Percentiles rank a stretch among this genome's conserved stretches.
phyloP scores from a whole-genome alignment of 2,888 invertebrate species.

The Campaea margaritaria region DNA sequence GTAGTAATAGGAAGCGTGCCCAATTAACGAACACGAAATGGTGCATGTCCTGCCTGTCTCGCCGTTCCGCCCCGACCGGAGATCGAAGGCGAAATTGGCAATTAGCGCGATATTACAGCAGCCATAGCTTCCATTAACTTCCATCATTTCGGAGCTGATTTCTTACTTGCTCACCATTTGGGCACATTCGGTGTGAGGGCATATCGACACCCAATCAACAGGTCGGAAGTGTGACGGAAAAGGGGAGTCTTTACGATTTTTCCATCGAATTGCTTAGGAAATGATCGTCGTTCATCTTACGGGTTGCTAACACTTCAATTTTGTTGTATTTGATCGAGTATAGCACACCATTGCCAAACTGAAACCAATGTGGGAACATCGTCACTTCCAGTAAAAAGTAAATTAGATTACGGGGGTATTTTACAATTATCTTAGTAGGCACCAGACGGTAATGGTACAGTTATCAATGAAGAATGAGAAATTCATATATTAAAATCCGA shows the following conservation, averaged over 20 bases:
- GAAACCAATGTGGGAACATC: slow-evolving; percentile 19
- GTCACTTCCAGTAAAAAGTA: slow-evolving; percentile 14
- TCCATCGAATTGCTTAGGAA: slow-evolving; percentile 35
- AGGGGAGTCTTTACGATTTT: slow-evolving; percentile 38
- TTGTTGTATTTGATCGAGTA: slow-evolving; percentile 20
- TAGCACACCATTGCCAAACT: slow-evolving; percentile 15
- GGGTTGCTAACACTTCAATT: slow-evolving; percentile 19
- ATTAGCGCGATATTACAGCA: slow-evolving; percentile 70
- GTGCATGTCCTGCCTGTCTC: slow-evolving; percentile 55
- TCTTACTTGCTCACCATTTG: slow-evolving; percentile 43
- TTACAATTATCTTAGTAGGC: not conserved
- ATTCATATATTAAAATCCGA: not conserved
- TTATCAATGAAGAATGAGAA: too few relatives aligned
- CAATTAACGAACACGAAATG: slow-evolving; percentile 61
- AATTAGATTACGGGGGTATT: slow-evolving; percentile 13
- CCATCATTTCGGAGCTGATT: slow-evolving; percentile 41
- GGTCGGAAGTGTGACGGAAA: slow-evolving; percentile 44
- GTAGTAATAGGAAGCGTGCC: slow-evolving; percentile 50
- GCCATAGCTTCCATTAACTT: slow-evolving; percentile 49
- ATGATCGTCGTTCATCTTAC: slow-evolving; percentile 29
- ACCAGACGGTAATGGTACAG: too few relatives aligned
- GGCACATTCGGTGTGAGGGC: slow-evolving; percentile 28
- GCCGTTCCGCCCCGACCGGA: slow-evolving; percentile 66
- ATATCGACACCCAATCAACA: slow-evolving; percentile 50
- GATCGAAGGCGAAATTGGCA: slow-evolving; percentile 78